Conservation (phyloP, 2,113 vertebrate genomes). For the Chinchilla lanigera region DNA sequence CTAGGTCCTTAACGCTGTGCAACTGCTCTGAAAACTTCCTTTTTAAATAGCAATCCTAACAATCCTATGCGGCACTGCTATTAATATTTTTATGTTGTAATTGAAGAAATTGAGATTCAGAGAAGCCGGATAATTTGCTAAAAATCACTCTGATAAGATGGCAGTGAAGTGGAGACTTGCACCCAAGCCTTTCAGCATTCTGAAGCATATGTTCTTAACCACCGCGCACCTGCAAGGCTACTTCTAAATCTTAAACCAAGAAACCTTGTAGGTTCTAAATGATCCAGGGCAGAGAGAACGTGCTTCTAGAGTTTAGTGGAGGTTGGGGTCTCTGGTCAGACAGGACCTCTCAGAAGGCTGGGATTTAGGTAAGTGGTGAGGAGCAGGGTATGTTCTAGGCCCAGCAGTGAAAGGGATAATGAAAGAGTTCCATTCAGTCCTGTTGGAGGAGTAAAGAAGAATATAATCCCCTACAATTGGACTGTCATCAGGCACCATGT, state of each 20-base stretch:
- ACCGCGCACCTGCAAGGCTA: not conserved
- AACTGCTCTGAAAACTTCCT: not conserved
- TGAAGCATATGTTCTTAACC: not conserved
- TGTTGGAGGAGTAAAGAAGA: not conserved
- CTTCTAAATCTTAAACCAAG: not conserved
- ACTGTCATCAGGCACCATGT: conserved; percentile 19
- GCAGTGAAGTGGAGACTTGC: not conserved
- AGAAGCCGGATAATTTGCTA: not conserved
- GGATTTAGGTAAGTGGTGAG: not conserved
- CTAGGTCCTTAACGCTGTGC: not conserved
- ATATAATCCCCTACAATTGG: not conserved
- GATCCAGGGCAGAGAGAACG: not conserved
- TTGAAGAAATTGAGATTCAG: not conserved
- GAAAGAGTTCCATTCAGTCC: not conserved
- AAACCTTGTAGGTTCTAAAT: not conserved
- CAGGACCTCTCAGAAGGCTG: not conserved
- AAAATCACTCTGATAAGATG: not conserved
- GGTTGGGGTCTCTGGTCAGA: not conserved
- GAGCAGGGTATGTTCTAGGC: not conserved
- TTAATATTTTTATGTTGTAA: not conserved
- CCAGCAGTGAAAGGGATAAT: not conserved
- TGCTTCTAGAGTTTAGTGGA: not conserved
- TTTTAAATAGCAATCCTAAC: not conserved
- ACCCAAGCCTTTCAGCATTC: not conserved
- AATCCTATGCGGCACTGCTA: not conserved